phyloP scores from a whole-genome alignment of 2,113 vertebrate genomes.

The Neodontobutis hainanensis region DNA sequence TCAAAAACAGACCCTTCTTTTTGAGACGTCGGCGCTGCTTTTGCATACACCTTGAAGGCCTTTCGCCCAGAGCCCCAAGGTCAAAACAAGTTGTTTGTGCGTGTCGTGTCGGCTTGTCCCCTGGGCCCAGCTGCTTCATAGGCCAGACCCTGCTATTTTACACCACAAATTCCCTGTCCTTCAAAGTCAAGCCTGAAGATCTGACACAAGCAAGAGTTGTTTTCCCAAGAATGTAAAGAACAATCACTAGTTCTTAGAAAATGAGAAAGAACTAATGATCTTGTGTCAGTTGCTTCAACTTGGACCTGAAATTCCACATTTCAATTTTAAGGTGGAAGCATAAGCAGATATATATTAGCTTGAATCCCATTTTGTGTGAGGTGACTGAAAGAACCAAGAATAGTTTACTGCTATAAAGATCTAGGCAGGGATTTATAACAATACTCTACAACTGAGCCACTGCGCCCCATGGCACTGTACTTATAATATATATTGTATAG shows the following conservation, averaged over 20 bases:
- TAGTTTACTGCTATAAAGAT: conserved; percentile 1
- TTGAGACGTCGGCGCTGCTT: conserved; percentile 68
- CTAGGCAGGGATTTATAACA: conserved; percentile 16
- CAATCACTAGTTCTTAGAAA: conserved; percentile 31
- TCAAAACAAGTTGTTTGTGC: conserved; percentile 78
- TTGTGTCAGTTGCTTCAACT: conserved; percentile 11
- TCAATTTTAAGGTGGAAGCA: neutral
- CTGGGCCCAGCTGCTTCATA: conserved; percentile 66
- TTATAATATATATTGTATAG: neutral
- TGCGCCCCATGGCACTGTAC: no score
- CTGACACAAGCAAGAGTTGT: conserved; percentile 50
- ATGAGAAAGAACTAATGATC: neutral
- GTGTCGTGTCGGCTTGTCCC: conserved; percentile 68
- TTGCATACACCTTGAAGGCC: conserved; percentile 81
- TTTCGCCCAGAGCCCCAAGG: conserved; percentile 75
- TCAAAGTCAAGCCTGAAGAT: conserved; percentile 67
- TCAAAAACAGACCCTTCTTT: conserved; percentile 75
- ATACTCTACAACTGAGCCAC: no score
- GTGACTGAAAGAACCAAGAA: conserved; percentile 6
- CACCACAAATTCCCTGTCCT: conserved; percentile 43
- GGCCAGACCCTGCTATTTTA: conserved; percentile 39
- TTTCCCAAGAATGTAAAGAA: conserved; percentile 36
- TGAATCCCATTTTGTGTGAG: neutral
- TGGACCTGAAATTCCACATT: neutral
- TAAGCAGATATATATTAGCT: conserved; percentile 1